Evolutionary conservation across 2,888 invertebrate genomes (phyloP), one percentile per base, ranked within the genome.

Genomic region (Zelleria hepariella): DNA sequence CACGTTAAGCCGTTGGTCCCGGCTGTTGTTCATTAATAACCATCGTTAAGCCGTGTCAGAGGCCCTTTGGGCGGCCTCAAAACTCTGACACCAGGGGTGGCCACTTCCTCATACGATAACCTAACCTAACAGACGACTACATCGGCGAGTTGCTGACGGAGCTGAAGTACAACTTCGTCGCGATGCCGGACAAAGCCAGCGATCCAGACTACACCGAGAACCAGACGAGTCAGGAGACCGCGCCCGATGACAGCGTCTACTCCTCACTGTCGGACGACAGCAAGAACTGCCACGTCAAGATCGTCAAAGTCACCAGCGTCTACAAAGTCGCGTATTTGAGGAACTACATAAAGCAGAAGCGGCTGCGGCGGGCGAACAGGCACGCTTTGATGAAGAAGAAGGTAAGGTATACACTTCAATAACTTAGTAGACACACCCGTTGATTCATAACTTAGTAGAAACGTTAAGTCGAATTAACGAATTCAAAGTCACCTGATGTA

Each of bases 301-400:
- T 88, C 58, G 77, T 86, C 56, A 81, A 80, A 74, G 82, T 87
- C 51, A 86, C 86, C 59, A 87, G 85, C 63, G 82, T 87, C 20
- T 87, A 84, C 70, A 84, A 81, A 72, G 79, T 86, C 24, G 81
- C 86, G 24, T 84, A 80, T 68, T 76, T 86, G 47, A 84, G 77
- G 63, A 78, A 84, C 65, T 85, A 78, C 66, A 83, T 86, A 63
- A 86, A 83, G 68, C 85, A 83, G 63, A 86, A 78, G 66, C 75
- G 76, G 63, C 62, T 83, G 55, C 73, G 81, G 23, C 75, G 80
- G 47, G 82, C 82, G 2, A 79, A 69, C 42, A 82, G 76, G 61
- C 78, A 81, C 48, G 80, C 82, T 1, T 53, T 79, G 32, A 69
- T 87, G 42, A 82, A 80, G 67, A 86, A 84, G 69, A 85, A 80